Evolutionary conservation across 2,797 vertebrate genomes (phyloP).

Genomic region (Catamblyrhynchus diadema): DNA sequence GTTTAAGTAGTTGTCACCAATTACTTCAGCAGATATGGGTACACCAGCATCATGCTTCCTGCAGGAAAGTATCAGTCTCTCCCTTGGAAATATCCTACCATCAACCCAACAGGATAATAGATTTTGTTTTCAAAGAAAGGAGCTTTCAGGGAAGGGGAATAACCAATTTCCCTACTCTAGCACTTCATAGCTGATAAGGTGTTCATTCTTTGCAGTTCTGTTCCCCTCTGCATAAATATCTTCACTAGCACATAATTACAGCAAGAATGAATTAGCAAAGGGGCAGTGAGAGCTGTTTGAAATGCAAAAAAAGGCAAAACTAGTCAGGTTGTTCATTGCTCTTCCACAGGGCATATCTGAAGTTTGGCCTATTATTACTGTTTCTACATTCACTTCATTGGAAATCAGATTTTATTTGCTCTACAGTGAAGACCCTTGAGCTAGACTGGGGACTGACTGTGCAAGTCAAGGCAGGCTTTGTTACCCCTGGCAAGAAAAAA

Average conservation of each 20-base stretch:
- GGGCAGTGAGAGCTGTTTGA: not conserved
- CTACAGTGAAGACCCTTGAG: not conserved
- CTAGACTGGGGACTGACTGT: not conserved
- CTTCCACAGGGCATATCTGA: not conserved
- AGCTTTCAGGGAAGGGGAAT: not conserved
- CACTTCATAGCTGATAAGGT: not conserved
- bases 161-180: not conserved
- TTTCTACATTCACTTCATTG: not conserved
- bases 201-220: not conserved
- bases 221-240: not conserved
- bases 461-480: not conserved
- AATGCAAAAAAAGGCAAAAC: slow-evolving; percentile 1
- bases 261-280: not conserved
- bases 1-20: not conserved
- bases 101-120: not conserved
- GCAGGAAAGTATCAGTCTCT: not conserved
- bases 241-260: not conserved
- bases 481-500: not conserved
- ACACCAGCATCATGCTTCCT: not conserved
- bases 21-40: not conserved
- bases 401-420: not conserved
- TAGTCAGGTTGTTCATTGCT: not conserved
- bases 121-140: not conserved
- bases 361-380: not conserved
- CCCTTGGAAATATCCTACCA: not conserved